Evolutionary conservation across 2,797 vertebrate genomes (phyloP), one percentile per base, ranked within the genome.

Genomic region (Channa striata): DNA sequence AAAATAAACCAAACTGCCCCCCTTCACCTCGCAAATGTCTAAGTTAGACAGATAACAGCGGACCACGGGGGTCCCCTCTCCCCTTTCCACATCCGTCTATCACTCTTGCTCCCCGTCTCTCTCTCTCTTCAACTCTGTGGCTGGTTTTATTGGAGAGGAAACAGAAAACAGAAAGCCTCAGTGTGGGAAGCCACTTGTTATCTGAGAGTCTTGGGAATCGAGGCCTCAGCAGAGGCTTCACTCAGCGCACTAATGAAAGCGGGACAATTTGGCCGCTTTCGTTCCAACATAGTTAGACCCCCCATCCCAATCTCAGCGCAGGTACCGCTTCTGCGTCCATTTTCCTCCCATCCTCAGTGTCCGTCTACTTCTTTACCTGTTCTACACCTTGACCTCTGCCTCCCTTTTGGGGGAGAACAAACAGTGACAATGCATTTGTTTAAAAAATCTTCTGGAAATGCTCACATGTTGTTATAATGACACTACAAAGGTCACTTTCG

Each of bases 191-290:
- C 89, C 88, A 90, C 92, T 93, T 94, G 94, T 96, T 95, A 99
- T 96, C 97, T 89, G 97, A 99, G 97, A 96, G 97, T 96, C 97
- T 97, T 99, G 97, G 97, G 97, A 99, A 99, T 97, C 95, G 89
- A 94, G 93, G 90, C 91, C 91, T 93, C 89, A 89, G 93, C 93
- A 90, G 91, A 93, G 97, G 94, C 96, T 95, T 98, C 97, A 98
- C 96, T 98, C 97, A 97, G 94, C 97, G 76, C 95, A 91, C 94
- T 97, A 96, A 97, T 97, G 96, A 97, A 96, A 97, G 96, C 94
- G 92, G 96, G 94, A 95, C 96, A 96, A 97, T 97, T 95, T 95
- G 94, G 93, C 94, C 83, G 95, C 92, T 90, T 97, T 97, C 92
- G 83, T 93, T 94, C 92, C 92, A 92, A 94, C 92, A 92, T 92